Evolutionary conservation across 2,113 vertebrate species (phyloP).

Genomic region (Varanus salvator): DNA sequence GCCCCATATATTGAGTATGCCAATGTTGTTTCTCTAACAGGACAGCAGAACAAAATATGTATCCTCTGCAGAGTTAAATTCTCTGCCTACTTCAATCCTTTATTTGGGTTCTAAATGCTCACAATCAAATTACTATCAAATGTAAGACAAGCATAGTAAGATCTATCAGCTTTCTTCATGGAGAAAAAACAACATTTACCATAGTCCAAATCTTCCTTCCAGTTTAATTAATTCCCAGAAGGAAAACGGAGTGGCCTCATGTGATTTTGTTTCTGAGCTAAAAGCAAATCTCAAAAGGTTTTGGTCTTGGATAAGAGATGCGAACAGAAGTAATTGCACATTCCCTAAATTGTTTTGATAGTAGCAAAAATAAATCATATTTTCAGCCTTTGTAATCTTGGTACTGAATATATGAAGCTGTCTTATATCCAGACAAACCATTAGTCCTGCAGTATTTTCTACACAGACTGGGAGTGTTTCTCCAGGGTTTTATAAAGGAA

Average conservation of each 20-base stretch:
- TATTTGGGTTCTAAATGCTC: neutral
- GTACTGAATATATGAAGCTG: neutral
- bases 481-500: neutral
- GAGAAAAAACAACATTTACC: neutral
- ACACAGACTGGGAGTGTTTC: neutral
- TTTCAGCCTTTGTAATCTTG: neutral
- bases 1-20: neutral
- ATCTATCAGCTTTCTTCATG: neutral
- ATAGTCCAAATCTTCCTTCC: neutral
- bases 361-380: neutral
- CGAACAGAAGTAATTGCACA: neutral
- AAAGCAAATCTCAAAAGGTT: neutral
- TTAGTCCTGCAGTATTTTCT: neutral
- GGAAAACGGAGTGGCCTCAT: neutral
- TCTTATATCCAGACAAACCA: neutral
- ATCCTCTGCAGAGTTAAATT: neutral
- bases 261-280: neutral
- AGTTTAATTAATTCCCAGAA: conserved; percentile 8
- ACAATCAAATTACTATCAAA: neutral
- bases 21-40: neutral
- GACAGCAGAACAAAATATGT: neutral
- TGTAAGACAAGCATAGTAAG: neutral
- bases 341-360: neutral
- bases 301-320: neutral
- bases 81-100: neutral